Percentiles rank a stretch among this genome's conserved stretches.
These are phyloP conservation scores for Marmota monax DNA, from an alignment of 2,113 vertebrate species.

Conservation along the genomic window DNA sequence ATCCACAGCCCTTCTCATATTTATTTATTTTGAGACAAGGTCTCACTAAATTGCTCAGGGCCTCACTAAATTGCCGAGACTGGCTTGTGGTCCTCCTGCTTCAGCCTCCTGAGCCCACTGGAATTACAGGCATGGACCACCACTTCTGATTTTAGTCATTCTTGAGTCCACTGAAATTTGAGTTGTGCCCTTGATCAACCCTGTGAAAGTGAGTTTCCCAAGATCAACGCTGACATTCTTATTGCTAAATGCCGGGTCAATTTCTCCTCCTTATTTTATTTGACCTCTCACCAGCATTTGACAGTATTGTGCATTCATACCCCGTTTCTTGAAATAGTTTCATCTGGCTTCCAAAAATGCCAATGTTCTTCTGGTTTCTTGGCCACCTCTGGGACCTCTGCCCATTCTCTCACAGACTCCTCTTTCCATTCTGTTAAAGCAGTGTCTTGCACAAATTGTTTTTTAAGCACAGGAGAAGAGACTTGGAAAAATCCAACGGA, in stretches of 20 bases:
- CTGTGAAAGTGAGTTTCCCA: not conserved
- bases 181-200: not conserved
- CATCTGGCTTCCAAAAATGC: not conserved
- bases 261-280: not conserved
- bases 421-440: not conserved
- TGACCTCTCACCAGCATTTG: not conserved
- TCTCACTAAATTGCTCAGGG: no score
- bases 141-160: not conserved
- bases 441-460: not conserved
- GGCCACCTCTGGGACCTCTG: not conserved
- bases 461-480: slow-evolving; percentile 13
- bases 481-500: slow-evolving; percentile 40
- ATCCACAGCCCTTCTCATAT: no score
- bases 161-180: not conserved
- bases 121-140: no score
- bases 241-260: not conserved
- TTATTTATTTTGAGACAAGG: no score
- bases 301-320: not conserved
- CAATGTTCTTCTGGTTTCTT: not conserved
- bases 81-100: no score
- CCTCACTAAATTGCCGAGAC: no score
- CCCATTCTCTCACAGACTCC: not conserved
- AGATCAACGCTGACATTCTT: not conserved
- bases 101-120: no score
- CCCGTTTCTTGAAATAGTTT: not conserved